Base-by-base conservation (phyloP, 1,140 invertebrate species). In the Uloborus diversus region DNA sequence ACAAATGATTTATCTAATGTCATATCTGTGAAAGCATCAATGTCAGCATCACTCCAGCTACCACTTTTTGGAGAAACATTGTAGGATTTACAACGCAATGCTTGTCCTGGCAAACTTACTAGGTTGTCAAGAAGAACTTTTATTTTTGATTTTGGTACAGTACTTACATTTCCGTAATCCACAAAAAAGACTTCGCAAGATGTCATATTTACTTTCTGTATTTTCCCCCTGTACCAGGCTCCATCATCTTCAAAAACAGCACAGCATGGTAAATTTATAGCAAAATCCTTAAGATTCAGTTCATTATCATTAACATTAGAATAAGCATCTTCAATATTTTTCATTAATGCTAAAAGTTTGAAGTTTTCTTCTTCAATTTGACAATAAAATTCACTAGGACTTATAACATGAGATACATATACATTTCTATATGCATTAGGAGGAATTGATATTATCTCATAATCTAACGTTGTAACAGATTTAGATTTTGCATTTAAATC, bases 191-290 rank as follows among this genome's bases (percentile, higher is more conserved):
- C 90, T 1, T 92, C 92, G 13, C 90, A 92, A 20, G 92, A 90
- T 1, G 83, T 69, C 62, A 91, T 91, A 13, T 88, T 88, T 78
- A 92, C 88, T 82, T 93, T 92, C 0, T 93, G 88, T 20, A 95
- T 91, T 82, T 91, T 89, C 0, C 93, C 93, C 81, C 94, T 88
- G 83, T 94, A 95, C 94, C 93, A 96, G 64, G 89, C 88, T 28
- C 86, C 85, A 86, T 94, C 93, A 80, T 88, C 89, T 81, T 90
- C 90, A 81, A 91, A 94, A 42, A 91, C 87, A 0, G 93, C 93
- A 83, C 92, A 91, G 85, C 93, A 95, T 0, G 92, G 90, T 42
- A 90, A 87, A 5, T 91, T 91, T 30, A 87, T 66, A 20, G 86
- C 9, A 4, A 61, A 1, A 1, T 68, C 37, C 4, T 35, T 30